These are phyloP conservation scores for Gallinago nigripennis DNA, from an alignment of 2,797 vertebrate genomes.

Conservation along the genomic window DNA sequence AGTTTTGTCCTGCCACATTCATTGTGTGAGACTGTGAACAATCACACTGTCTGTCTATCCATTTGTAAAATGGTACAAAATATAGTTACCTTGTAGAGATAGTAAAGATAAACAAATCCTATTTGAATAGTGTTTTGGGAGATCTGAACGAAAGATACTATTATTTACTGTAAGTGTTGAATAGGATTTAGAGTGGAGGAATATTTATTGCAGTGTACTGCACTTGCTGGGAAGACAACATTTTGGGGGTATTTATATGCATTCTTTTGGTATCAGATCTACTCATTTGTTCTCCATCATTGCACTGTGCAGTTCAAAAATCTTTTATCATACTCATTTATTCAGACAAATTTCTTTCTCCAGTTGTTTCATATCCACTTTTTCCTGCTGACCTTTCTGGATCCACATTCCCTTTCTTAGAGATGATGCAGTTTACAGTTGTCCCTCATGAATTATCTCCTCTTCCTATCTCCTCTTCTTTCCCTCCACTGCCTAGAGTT, in stretches of 20 bases:
- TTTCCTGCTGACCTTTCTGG: neutral
- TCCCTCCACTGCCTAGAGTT: neutral
- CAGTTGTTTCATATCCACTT: neutral
- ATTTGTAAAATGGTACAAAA: neutral
- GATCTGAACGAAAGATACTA: neutral
- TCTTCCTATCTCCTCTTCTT: neutral
- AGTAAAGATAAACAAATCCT: neutral
- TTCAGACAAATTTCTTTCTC: neutral
- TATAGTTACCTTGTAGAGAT: neutral
- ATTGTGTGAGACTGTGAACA: neutral
- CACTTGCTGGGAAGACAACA: neutral
- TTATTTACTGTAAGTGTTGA: neutral
- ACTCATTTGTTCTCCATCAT: neutral
- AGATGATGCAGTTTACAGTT: neutral
- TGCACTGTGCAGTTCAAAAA: neutral
- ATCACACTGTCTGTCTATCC: neutral
- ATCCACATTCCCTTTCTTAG: neutral
- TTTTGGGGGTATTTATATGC: neutral
- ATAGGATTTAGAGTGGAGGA: neutral
- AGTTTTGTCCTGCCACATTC: neutral
- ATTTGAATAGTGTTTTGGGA: neutral
- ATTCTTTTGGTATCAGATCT: neutral
- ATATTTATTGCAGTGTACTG: neutral
- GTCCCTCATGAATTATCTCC: neutral
- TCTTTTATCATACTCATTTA: neutral